Conservation (phyloP, 35 echinoderm and acorn worm species). For the Hemicentrotus pulcherrimus region DNA sequence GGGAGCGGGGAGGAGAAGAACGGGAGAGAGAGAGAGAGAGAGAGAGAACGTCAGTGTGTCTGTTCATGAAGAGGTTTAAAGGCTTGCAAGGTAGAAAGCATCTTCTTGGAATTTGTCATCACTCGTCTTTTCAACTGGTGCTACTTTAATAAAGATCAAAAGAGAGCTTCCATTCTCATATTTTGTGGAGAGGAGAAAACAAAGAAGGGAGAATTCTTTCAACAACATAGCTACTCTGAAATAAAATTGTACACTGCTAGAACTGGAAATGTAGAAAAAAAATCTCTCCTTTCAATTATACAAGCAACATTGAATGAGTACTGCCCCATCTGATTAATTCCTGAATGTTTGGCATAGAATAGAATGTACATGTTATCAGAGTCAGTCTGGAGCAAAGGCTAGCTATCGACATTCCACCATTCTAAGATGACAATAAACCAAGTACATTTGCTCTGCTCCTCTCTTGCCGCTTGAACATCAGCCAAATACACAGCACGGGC, state of each 20-base stretch:
- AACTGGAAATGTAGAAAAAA: not conserved
- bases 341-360: not conserved
- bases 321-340: not conserved
- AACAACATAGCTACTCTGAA: not conserved
- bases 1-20: too few species aligned
- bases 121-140: not conserved
- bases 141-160: not conserved
- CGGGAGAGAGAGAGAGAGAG: too few species aligned
- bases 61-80: not conserved
- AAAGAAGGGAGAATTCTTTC: not conserved
- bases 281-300: not conserved
- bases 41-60: too few species aligned
- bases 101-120: not conserved
- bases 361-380: not conserved
- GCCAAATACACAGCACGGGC: not conserved
- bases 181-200: not conserved
- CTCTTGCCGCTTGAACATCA: conserved; percentile 10
- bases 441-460: conserved; percentile 8
- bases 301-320: not conserved
- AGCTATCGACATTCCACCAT: not conserved
- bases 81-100: not conserved
- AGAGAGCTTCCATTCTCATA: not conserved
- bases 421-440: conserved; percentile 5
- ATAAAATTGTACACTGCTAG: not conserved
- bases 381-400: not conserved